phyloP scores from a whole-genome alignment of 2,888 invertebrate genomes.

The Junonia oenone region DNA sequence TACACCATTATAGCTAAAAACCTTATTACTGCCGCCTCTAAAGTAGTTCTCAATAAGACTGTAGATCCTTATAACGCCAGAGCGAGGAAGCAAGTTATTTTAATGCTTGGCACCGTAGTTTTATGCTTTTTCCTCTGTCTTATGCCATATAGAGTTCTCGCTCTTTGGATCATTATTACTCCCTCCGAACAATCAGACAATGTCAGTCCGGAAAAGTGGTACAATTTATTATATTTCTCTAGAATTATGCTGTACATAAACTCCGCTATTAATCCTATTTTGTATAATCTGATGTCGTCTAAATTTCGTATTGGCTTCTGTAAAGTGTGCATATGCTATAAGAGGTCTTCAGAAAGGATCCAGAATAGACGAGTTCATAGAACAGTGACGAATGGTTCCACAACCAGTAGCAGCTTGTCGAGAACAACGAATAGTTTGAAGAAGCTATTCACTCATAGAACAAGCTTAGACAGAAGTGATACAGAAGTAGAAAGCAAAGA shows the following conservation, averaged over 20 bases:
- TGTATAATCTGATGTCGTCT: slow-evolving; percentile 95
- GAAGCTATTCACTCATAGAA: slow-evolving; percentile 68
- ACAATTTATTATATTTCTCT: slow-evolving; percentile 90
- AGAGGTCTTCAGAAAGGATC: slow-evolving; percentile 54
- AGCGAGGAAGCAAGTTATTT: slow-evolving; percentile 89
- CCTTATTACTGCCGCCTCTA: slow-evolving; percentile 85
- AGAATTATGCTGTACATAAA: slow-evolving; percentile 93
- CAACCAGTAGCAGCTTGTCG: slow-evolving; percentile 80
- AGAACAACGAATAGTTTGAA: slow-evolving; percentile 80
- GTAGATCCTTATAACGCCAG: slow-evolving; percentile 84
- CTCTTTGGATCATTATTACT: slow-evolving; percentile 89
- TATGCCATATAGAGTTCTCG: slow-evolving; percentile 91
- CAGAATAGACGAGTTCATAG: slow-evolving; percentile 64
- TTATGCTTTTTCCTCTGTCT: slow-evolving; percentile 93
- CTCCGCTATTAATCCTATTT: slow-evolving; percentile 93
- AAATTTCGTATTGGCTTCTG: slow-evolving; percentile 92
- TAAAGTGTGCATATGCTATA: slow-evolving; percentile 81
- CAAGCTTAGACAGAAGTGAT: slow-evolving; percentile 63
- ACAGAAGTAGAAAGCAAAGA: slow-evolving; percentile 46
- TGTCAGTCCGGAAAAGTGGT: slow-evolving; percentile 88
- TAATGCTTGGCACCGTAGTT: slow-evolving; percentile 93
- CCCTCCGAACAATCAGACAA: slow-evolving; percentile 83
- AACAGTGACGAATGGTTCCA: slow-evolving; percentile 81
- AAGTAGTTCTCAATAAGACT: slow-evolving; percentile 84
- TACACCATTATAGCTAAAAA: slow-evolving; percentile 92